A percentile compares a stretch with the other conserved stretches of the same genome.
These are phyloP conservation scores for Mimumesa dahlbomi DNA, from an alignment of 2,888 invertebrate genomes.

Conservation along the genomic window DNA sequence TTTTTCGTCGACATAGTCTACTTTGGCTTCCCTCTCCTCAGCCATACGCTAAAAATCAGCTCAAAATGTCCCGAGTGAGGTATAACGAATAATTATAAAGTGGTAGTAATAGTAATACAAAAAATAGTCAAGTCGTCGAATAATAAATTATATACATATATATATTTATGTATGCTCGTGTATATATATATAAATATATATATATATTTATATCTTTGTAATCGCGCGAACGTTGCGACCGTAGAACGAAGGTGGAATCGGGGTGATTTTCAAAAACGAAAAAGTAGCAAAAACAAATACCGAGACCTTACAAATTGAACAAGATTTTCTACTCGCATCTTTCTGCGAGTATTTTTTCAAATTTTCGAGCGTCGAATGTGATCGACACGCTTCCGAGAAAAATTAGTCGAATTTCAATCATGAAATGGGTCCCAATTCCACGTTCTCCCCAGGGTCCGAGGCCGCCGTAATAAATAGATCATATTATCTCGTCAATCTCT, in stretches of 20 bases:
- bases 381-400: too few relatives aligned
- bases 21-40: slow-evolving; percentile 69
- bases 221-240: slow-evolving; percentile 60
- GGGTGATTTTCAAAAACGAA: slow-evolving; percentile 11
- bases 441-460: slow-evolving; percentile 64
- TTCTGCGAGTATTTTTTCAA: too few relatives aligned
- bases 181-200: slow-evolving; percentile 38
- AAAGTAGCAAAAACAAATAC: background rate
- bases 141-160: slow-evolving; percentile 62
- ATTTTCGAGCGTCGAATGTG: too few relatives aligned
- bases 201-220: slow-evolving; percentile 55
- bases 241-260: slow-evolving; percentile 65
- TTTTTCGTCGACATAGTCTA: background rate
- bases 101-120: slow-evolving; percentile 64
- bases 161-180: slow-evolving; percentile 22
- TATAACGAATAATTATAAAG: slow-evolving; percentile 65
- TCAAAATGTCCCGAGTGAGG: slow-evolving; percentile 72
- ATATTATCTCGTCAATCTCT: slow-evolving; percentile 70
- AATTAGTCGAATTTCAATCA: too few relatives aligned
- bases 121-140: slow-evolving; percentile 63
- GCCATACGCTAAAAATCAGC: slow-evolving; percentile 75
- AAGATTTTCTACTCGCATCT: too few relatives aligned
- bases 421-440: slow-evolving; percentile 48
- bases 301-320: background rate
- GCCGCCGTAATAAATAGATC: slow-evolving; percentile 69